These are phyloP conservation scores for Zaprionus vittiger DNA, from an alignment of 1,140 invertebrate genomes.

Conservation along the genomic window DNA sequence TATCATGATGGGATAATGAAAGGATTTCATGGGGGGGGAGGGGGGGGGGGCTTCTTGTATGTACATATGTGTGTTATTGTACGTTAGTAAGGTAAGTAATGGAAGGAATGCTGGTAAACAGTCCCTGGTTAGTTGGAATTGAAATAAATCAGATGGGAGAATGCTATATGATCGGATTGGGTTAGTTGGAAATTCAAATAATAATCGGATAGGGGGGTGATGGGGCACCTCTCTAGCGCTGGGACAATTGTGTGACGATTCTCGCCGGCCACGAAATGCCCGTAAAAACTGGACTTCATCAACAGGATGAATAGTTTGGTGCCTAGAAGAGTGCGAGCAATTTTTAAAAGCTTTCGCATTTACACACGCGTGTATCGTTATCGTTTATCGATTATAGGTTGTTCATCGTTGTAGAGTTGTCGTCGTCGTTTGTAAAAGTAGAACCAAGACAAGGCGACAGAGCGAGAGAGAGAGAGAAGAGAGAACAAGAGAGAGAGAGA, in stretches of 20 bases:
- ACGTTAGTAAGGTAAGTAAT: no score
- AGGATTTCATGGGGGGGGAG: no score
- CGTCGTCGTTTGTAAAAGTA: constrained; percentile 25
- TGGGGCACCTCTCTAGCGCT: constrained; percentile 88
- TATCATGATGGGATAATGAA: background rate
- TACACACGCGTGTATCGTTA: constrained; percentile 2
- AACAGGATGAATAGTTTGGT: constrained; percentile 92
- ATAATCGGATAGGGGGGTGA: background rate
- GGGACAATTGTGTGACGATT: constrained; percentile 95
- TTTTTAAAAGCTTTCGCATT: constrained; percentile 92
- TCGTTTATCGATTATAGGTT: constrained; percentile 7
- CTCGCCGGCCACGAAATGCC: constrained; percentile 99
- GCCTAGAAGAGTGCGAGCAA: constrained; percentile 92
- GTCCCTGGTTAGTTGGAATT: no score
- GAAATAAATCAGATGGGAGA: no score
- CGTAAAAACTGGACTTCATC: constrained; percentile 98
- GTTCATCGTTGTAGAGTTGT: constrained; percentile 18
- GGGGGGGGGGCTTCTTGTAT: no score
- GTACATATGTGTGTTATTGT: no score
- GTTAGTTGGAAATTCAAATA: background rate
- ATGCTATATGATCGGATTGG: no score
- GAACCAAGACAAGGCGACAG: constrained; percentile 36
- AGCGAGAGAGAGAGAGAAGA: constrained; percentile 78
- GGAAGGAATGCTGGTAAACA: no score
- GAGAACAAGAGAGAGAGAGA: constrained; percentile 42